phyloP scores from a whole-genome alignment of 1,140 invertebrate species.

The Brachionus rubens region DNA sequence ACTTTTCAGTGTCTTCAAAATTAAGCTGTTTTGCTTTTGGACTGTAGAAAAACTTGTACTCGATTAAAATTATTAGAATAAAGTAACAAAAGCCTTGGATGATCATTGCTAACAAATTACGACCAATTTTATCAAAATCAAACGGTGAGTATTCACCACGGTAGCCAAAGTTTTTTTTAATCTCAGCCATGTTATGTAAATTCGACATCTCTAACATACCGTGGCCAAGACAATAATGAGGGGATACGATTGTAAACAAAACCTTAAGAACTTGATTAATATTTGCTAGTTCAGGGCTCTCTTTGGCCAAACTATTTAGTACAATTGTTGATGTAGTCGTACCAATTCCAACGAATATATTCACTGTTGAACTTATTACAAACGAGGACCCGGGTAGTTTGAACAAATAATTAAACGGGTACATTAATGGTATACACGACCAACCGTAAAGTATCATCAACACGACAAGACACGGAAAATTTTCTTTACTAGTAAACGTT shows the following conservation, averaged over 20 bases:
- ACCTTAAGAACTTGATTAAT: conserved; percentile 64
- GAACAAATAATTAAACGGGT: conserved; percentile 64
- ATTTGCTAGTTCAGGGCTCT: neutral
- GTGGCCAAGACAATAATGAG: conserved; percentile 70
- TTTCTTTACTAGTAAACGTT: conserved; percentile 57
- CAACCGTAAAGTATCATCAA: conserved; percentile 53
- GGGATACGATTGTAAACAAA: conserved; percentile 67
- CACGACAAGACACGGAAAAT: conserved; percentile 53
- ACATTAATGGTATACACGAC: conserved; percentile 59
- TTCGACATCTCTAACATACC: conserved; percentile 64
- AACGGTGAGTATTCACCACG: conserved; percentile 51
- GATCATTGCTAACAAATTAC: conserved; percentile 63
- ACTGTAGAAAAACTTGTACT: conserved; percentile 62
- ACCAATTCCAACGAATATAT: conserved; percentile 66
- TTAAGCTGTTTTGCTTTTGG: conserved; percentile 46
- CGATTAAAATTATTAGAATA: conserved; percentile 62
- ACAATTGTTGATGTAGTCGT: conserved; percentile 54
- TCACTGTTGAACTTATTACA: conserved; percentile 66
- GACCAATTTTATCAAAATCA: conserved; percentile 65
- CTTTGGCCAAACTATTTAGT: conserved; percentile 61
- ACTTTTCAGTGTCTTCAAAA: conserved; percentile 28
- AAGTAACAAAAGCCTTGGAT: conserved; percentile 64
- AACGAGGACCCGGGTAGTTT: conserved; percentile 67
- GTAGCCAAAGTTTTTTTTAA: conserved; percentile 30
- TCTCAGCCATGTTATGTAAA: conserved; percentile 25